phyloP scores from a whole-genome alignment of 2,797 vertebrate species.

The Microcaecilia unicolor region DNA sequence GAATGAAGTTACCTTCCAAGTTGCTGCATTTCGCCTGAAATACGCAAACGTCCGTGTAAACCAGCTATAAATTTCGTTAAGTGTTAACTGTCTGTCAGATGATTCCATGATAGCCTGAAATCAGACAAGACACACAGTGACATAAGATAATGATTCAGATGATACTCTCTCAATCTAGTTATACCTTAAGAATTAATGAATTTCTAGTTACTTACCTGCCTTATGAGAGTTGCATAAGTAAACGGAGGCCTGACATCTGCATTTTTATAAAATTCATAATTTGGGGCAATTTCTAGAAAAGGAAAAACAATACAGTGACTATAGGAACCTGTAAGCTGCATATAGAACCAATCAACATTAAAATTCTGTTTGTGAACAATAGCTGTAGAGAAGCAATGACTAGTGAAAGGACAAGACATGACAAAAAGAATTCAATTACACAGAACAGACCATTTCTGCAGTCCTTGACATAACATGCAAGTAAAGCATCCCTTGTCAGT shows the following conservation, averaged over 20 bases:
- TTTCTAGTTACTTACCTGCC: slow-evolving; percentile 94
- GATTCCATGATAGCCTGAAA: slow-evolving; percentile 99
- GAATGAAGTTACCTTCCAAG: slow-evolving; percentile 86
- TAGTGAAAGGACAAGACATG: slow-evolving; percentile 14
- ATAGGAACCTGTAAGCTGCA: no score
- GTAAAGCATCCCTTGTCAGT: slow-evolving; percentile 13
- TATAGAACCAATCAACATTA: no score
- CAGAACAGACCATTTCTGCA: slow-evolving; percentile 30
- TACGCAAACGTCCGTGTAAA: slow-evolving; percentile 98
- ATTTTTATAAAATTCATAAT: slow-evolving; percentile 99
- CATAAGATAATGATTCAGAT: slow-evolving; percentile 74
- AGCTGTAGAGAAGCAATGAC: slow-evolving; percentile 24
- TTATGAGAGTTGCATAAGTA: slow-evolving; percentile 99
- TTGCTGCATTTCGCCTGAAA: slow-evolving; percentile 97
- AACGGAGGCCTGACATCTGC: slow-evolving; percentile 98
- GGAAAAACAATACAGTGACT: slow-evolving; percentile 58
- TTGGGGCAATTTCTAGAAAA: slow-evolving; percentile 96
- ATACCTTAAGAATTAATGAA: slow-evolving; percentile 78
- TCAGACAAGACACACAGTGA: slow-evolving; percentile 75
- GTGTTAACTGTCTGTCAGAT: slow-evolving; percentile 97
- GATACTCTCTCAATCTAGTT: slow-evolving; percentile 53
- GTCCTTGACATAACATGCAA: slow-evolving; percentile 6
- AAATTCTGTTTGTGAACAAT: slow-evolving; percentile 17
- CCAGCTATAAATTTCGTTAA: slow-evolving; percentile 99
- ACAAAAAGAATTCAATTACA: slow-evolving; percentile 23